Evolutionary conservation across 2,113 vertebrate genomes (phyloP).

Genomic region (Sorex araneus): DNA sequence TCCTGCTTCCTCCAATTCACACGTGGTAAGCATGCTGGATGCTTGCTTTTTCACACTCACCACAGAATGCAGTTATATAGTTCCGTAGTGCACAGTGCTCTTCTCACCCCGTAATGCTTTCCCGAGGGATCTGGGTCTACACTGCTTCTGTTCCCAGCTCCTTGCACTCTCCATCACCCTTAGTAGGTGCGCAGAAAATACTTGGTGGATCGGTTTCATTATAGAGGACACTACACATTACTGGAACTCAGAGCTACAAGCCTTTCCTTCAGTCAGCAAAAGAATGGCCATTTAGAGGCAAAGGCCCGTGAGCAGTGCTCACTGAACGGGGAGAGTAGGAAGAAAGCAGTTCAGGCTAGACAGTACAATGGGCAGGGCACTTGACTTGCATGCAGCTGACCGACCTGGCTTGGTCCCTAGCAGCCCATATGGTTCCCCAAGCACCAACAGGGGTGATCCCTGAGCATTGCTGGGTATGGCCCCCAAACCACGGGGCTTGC

Average conservation of each 20-base stretch:
- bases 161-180: not conserved
- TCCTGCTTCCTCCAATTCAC: slow-evolving; percentile 28
- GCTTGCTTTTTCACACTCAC: slow-evolving; percentile 35
- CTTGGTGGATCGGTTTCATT: slow-evolving; percentile 50
- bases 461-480: too few species aligned
- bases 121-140: not conserved
- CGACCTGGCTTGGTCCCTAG: too few species aligned
- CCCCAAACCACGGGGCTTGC: too few species aligned
- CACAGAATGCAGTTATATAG: not conserved
- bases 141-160: slow-evolving; percentile 27
- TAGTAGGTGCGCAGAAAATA: slow-evolving; percentile 27
- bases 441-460: too few species aligned
- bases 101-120: not conserved
- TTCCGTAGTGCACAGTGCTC: slow-evolving; percentile 30
- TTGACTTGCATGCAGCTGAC: too few species aligned
- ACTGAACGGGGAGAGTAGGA: not conserved
- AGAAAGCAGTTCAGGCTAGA: not conserved
- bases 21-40: slow-evolving; percentile 30
- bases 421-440: too few species aligned
- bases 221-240: slow-evolving; percentile 27
- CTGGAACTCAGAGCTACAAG: not conserved
- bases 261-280: not conserved
- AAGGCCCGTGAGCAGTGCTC: not conserved
- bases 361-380: too few species aligned
- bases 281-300: not conserved